Base-by-base conservation (phyloP, 2,888 invertebrate genomes). In the Branchinecta sandiegonensis region DNA sequence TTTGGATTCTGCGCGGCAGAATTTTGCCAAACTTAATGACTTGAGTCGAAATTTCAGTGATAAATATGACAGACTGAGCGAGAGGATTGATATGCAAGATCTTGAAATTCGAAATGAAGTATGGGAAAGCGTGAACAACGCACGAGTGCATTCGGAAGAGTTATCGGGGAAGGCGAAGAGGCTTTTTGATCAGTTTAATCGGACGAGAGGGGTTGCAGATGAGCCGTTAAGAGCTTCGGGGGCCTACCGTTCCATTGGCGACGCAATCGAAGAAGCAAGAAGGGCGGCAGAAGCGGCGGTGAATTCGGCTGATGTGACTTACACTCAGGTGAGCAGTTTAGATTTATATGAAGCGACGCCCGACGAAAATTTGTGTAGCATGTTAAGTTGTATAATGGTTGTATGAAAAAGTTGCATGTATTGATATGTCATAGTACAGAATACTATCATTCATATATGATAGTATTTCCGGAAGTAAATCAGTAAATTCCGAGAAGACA, bases 191-290 rank as follows among this genome's bases (percentile, higher is more conserved):
- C 76, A 85, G 70, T 87, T 88, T 75, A 83, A 83, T 65, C 83
- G 83, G 56, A 84, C 85, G 0, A 83, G 80, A 69, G 78, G 80
- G 65, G 82, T 84, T 73, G 85, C 86, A 65, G 83, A 83, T 70
- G 80, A 81, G 72, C 84, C 85, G 48, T 77, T 85, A 69, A 80
- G 82, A 74, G 86, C 85, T 0, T 84, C 84, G 68, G 81, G 82
- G 70, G 84, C 84, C 1, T 86, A 90, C 72, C 84, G 86, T 70
- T 85, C 86, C 68, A 89, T 94, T 1, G 83, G 87, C 0, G 83
- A 85, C 68, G 86, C 86, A 23, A 83, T 93, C 68, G 77, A 81
- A 11, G 83, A 83, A 63, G 89, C 88, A 0, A 82, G 80, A 72
- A 79, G 83, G 48, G 84, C 85, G 74, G 83, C 85, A 0, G 77